These are phyloP conservation scores for Actinia tenebrosa DNA, from an alignment of 64 coral and sea anemone species.

Conservation along the genomic window DNA sequence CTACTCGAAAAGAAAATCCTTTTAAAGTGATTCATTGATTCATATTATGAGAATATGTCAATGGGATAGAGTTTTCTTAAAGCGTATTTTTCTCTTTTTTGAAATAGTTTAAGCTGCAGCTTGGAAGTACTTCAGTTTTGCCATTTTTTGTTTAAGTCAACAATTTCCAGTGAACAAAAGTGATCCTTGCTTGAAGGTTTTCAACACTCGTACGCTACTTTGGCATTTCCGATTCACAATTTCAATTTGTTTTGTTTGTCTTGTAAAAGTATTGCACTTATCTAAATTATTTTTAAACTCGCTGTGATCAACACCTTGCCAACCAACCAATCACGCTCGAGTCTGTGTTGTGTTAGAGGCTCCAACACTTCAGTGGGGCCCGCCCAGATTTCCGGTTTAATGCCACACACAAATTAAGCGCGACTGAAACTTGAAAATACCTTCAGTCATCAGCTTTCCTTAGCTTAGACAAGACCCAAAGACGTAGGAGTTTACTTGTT, in stretches of 20 bases:
- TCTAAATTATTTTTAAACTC: constrained; percentile 88
- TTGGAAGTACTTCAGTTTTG: not conserved
- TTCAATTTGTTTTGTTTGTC: constrained; percentile 80
- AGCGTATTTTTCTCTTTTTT: not conserved
- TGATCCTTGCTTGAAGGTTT: constrained; percentile 7
- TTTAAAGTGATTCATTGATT: not conserved
- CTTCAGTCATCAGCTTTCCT: constrained; percentile 13
- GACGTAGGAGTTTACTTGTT: constrained; percentile 17
- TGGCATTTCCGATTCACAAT: constrained; percentile 64
- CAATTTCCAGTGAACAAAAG: constrained; percentile 9
- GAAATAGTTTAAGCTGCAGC: not conserved
- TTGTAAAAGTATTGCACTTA: constrained; percentile 85
- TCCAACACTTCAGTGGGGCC: constrained; percentile 40
- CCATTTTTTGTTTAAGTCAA: not conserved
- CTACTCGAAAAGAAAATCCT: constrained; percentile 16
- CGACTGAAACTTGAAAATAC: constrained; percentile 33
- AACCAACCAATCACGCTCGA: constrained; percentile 39
- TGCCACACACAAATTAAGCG: constrained; percentile 59
- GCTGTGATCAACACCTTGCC: constrained; percentile 63
- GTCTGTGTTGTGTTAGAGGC: constrained; percentile 70
- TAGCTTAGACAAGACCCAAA: constrained; percentile 19
- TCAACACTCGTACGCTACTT: constrained; percentile 66
- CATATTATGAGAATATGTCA: constrained; percentile 3
- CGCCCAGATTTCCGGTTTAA: constrained; percentile 49
- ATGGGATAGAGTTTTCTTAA: not conserved